Evolutionary conservation across 2,113 vertebrate genomes (phyloP), one percentile per base, ranked within the genome.

Genomic region (Oryzias curvinotus): DNA sequence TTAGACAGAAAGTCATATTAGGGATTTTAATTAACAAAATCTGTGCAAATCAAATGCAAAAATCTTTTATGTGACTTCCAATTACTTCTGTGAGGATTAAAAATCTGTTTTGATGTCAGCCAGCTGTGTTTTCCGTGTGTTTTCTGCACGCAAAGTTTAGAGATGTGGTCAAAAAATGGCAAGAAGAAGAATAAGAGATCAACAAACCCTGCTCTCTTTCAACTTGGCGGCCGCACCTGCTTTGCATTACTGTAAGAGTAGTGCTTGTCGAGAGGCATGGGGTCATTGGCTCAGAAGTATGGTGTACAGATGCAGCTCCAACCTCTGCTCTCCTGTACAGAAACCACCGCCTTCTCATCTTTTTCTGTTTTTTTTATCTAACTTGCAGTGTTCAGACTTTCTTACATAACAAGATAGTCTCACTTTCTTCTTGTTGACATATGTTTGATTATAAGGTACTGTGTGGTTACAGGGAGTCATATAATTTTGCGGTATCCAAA

Each of bases 11-110:
- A 76, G 67, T 81, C 83, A 68, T 77, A 81, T 83, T 75, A 73
- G 68, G 71, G 78, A 87, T 88, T 85, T 88, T 57, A 71, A 63
- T 81, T 62, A 78, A 83, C 76, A 86, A 84, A 89, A 74, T 69
- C 61, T 55, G 76, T 65, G 58, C 83, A 88, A 90, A 83, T 86
- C 69, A 83, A 68, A 80, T 68, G 67, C 73, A 56, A 69, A 64
- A 70, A 50, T 83, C 83, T 66, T 71, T 79, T 81, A 80, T 78
- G 64, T 85, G 78, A 88, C 81, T 89, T 90, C 84, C 85, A 82
- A 69, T 85, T 81, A 73, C 77, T 69, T 71, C 62, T 82, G 66
- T 54, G 82, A 68, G 68, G 30, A 41, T 77, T 80, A 66, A 56
- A 75, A 73, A 73, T 48, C 48, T n/a, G 72, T 75, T 73, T 78